Base-by-base conservation (phyloP, 2,113 vertebrate genomes). In the Cyprinus carpio region DNA sequence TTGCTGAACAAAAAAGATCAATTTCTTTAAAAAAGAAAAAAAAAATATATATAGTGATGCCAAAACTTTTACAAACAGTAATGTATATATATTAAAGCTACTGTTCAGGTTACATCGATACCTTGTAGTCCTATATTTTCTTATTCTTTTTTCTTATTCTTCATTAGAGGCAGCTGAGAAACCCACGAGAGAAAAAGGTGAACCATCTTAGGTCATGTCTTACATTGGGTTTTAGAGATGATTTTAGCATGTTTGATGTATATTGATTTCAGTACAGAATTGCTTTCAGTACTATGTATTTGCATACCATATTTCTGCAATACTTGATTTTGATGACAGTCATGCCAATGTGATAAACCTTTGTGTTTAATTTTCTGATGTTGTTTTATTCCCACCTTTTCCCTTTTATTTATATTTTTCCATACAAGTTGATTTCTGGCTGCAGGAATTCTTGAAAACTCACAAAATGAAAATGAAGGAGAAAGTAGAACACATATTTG, bases 391-490 rank as follows among this genome's bases (percentile, higher is more conserved):
- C 10, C 25, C 4, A 27, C 4, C n/a, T 27, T 62, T 6, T 27
- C 25, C 25, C 11, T 62, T 27, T 11, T 62, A 12, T 23, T n/a
- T 40, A n/a, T 76, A 18, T 11, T 40, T 40, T n/a, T 40, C 37
- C 46, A 76, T 31, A 29, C 46, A 20, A 76, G n/a, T n/a, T n/a
- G 75, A 72, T 72, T 4, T 31, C 15, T 16, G 25, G 25, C 43
- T 76, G 75, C 25, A 54, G 6, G 0, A 18, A 27, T 54, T 76
- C 13, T 20, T 75, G 82, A 20, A 27, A 27, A 13, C 0, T 27
- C 60, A 64, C 25, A 64, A 64, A 64, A 82, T 31, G 10, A 71
- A 12, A 20, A 31, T 82, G 27, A 71, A 71, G 81, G 31, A 34
- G 46, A 56, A 56, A 18, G 49, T 23, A 1, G 46, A 82, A 31